phyloP scores from a whole-genome alignment of 2,888 invertebrate genomes.

The Cabera pusaria region DNA sequence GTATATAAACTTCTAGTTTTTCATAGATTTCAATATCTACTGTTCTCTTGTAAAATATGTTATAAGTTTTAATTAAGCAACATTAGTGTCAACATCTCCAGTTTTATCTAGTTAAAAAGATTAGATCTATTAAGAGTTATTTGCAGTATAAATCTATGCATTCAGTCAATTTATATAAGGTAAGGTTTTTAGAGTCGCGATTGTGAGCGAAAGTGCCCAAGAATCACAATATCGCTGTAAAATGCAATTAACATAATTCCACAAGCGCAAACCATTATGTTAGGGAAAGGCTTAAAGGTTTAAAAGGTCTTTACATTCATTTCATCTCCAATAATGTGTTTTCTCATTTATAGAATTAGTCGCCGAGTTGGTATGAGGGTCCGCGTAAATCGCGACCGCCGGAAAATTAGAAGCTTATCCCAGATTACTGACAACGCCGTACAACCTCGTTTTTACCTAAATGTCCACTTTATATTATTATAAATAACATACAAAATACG shows the following conservation, averaged over 20 bases:
- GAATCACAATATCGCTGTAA: conserved; percentile 8
- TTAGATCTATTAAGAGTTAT: too few species aligned
- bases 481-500: conserved; percentile 24
- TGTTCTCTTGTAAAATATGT: too few species aligned
- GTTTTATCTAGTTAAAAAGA: too few species aligned
- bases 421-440: conserved; percentile 55
- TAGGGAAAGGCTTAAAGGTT: conserved; percentile 15
- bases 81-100: too few species aligned
- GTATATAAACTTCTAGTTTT: too few species aligned
- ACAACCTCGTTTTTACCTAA: conserved; percentile 44
- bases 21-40: too few species aligned
- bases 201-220: too few species aligned
- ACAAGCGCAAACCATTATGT: conserved; percentile 13
- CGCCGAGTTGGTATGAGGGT: conserved; percentile 34
- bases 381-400: conserved; percentile 50
- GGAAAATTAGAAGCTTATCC: conserved; percentile 62
- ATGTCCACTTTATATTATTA: conserved; percentile 40
- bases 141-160: too few species aligned
- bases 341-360: conserved; percentile 36
- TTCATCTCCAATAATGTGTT: conserved; percentile 34
- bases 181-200: too few species aligned
- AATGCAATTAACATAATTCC: conserved; percentile 23
- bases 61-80: too few species aligned
- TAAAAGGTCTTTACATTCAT: conserved; percentile 27
- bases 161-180: too few species aligned